Evolutionary conservation across 2,888 invertebrate genomes (phyloP), one percentile per base, ranked within the genome.

Genomic region (Atethmia centrago): DNA sequence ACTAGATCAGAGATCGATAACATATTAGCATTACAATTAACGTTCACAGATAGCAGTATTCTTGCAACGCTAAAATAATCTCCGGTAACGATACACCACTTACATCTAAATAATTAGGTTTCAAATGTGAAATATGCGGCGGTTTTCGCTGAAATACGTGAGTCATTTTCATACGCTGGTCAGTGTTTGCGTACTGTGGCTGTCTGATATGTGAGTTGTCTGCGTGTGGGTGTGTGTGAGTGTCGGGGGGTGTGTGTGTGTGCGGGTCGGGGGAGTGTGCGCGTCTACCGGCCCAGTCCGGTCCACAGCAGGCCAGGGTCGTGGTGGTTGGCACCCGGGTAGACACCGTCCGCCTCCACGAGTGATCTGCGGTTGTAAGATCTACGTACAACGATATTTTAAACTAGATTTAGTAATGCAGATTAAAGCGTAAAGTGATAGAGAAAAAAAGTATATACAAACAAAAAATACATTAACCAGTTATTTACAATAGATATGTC

Each of bases 301-400:
- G 97, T 95, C 97, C 97, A 97, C 96, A 97, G 96, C 91, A 97
- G 95, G 75, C 96, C 97, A 53, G 97, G 97, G 92, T 97, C 97
- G 88, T 97, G 97, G 83, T 96, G 96, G 89, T 97, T 97, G 66
- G 97, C 97, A 5, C 96, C 96, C 53, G 97, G 97, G 88, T 97
- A 97, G 16, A 93, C 93, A 10, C 96, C 96, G 87, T 97, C 97
- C 84, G 95, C 91, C 88, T 97, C 96, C 88, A 97, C 96, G 92
- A 97, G 94, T 77, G 97, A 97, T 93, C 97, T 96, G 94, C 96
- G 96, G 95, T 96, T 95, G 96, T 96, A 96, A 94, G 96, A 95
- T 95, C 96, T 96, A 94, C 93, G 92, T 95, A 95, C 94, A 95
- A 94, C 92, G 90, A 91, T 90, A 92, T 93, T 92, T 91, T 87